Conservation (phyloP, 2,888 invertebrate genomes). For the Gortyna flavago region DNA sequence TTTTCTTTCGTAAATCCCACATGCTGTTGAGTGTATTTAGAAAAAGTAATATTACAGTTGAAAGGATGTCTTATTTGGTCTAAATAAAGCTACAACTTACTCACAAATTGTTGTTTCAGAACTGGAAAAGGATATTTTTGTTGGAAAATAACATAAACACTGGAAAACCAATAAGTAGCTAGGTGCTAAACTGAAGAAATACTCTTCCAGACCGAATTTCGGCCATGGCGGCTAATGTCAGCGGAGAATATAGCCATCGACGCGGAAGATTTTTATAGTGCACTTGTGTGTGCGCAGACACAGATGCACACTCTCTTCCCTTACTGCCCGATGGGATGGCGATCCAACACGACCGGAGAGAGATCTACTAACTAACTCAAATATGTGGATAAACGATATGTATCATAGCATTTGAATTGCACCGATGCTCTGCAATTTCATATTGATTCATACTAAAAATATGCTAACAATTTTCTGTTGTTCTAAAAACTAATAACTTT, state of each 20-base stretch:
- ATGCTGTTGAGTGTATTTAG: slow-evolving; percentile 15
- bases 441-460: slow-evolving; percentile 26
- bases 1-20: slow-evolving; percentile 27
- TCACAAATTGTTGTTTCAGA: slow-evolving; percentile 5
- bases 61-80: not conserved
- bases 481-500: not conserved
- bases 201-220: not conserved
- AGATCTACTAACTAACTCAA: not conserved
- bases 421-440: not conserved
- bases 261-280: not conserved
- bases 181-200: not conserved
- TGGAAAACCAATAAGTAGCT: not conserved
- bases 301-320: not conserved
- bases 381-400: not conserved
- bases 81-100: not conserved
- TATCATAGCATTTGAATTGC: not conserved
- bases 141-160: not conserved
- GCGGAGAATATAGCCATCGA: not conserved
- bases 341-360: not conserved
- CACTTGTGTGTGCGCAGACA: not conserved
- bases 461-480: not conserved
- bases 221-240: not conserved
- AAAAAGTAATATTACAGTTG: slow-evolving; percentile 29
- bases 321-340: not conserved
- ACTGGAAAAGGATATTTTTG: not conserved